These are phyloP conservation scores for Melospiza melodia DNA, from an alignment of 2,113 vertebrate species.

Conservation along the genomic window DNA sequence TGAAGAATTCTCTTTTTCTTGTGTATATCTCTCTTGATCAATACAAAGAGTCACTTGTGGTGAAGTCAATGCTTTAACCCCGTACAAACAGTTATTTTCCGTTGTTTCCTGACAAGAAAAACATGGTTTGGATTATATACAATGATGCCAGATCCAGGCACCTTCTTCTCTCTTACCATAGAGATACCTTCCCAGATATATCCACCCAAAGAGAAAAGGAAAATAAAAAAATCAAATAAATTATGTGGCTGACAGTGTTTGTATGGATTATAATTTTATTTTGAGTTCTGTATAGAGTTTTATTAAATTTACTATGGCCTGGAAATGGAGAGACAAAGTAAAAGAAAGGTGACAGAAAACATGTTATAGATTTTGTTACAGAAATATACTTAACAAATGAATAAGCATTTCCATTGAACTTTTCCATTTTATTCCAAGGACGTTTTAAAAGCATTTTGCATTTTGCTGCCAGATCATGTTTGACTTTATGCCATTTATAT, in stretches of 20 bases:
- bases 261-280: not conserved
- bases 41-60: not conserved
- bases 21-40: not conserved
- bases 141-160: not conserved
- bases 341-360: not conserved
- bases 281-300: not conserved
- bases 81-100: not conserved
- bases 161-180: not conserved
- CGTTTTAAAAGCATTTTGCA: constrained; percentile 59
- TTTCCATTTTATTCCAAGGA: constrained; percentile 58
- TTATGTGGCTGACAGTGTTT: not conserved
- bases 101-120: not conserved
- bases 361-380: not conserved
- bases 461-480: constrained; percentile 69
- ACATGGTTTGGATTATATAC: not conserved
- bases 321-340: not conserved
- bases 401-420: constrained; percentile 44
- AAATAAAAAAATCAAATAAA: not conserved
- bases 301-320: not conserved
- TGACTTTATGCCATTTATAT: constrained; percentile 77
- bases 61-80: not conserved
- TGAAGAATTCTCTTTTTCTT: not conserved
- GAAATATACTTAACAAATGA: constrained; percentile 23
- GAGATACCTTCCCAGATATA: not conserved
- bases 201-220: not conserved